Percentiles rank a stretch among this genome's conserved stretches.
Evolutionary conservation across 2,113 vertebrate species (phyloP).

Genomic region (Oenanthe oenanthe): DNA sequence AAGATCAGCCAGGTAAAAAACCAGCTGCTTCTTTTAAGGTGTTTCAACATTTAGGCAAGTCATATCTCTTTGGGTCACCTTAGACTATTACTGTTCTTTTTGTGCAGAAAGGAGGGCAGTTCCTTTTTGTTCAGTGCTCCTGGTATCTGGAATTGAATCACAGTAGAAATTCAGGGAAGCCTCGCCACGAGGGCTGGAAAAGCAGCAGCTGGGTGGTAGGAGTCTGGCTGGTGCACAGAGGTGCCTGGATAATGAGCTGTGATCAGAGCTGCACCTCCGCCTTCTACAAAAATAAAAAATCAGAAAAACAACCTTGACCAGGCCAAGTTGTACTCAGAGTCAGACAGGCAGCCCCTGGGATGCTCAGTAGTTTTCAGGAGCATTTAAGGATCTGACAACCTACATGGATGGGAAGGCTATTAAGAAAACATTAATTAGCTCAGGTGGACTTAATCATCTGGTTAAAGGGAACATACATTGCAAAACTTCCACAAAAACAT

Average conservation of each 20-base stretch:
- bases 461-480: not conserved
- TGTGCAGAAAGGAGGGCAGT: rapidly evolving
- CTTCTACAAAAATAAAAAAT: not conserved
- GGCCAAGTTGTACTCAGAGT: not conserved
- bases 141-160: not conserved
- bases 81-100: not conserved
- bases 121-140: not conserved
- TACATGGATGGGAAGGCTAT: not conserved
- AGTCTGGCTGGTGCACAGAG: not conserved
- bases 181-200: not conserved
- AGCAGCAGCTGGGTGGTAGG: not conserved
- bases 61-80: not conserved
- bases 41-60: not conserved
- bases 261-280: rapidly evolving
- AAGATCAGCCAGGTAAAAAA: not conserved
- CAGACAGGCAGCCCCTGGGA: not conserved
- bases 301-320: not conserved
- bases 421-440: constrained; percentile 44
- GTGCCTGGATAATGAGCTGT: not conserved
- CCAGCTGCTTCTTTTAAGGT: not conserved
- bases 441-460: constrained; percentile 11
- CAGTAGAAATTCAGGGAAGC: not conserved
- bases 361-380: not conserved
- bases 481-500: constrained; percentile 41
- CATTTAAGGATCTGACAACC: not conserved